Percentiles rank a stretch among this genome's conserved stretches.
Evolutionary conservation across 2,113 vertebrate species (phyloP).

Genomic region (Syngnathus typhle): DNA sequence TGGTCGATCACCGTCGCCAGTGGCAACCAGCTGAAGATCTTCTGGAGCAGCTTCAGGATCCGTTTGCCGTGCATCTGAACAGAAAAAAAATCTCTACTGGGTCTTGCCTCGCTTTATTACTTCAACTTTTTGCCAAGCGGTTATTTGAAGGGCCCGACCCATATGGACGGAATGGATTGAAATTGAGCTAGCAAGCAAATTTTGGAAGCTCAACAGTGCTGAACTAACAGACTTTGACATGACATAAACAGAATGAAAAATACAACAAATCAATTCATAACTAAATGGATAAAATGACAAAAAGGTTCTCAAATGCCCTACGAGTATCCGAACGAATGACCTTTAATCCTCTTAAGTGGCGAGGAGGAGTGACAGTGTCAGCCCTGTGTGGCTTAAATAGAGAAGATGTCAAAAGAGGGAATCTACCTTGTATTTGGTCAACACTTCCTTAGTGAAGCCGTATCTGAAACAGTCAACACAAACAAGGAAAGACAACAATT

Average conservation of each 20-base stretch:
- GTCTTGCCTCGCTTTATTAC: not conserved
- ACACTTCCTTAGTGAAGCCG: slow-evolving; percentile 90
- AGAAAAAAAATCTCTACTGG: not conserved
- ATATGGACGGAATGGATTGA: too few relatives aligned
- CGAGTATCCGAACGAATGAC: slow-evolving; percentile 21
- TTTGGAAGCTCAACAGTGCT: too few relatives aligned
- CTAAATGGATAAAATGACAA: too few relatives aligned
- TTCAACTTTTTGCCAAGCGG: not conserved
- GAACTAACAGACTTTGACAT: too few relatives aligned
- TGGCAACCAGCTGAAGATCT: slow-evolving; percentile 90
- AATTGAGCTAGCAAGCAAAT: too few relatives aligned
- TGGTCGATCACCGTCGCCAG: slow-evolving; percentile 86
- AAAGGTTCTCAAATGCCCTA: slow-evolving; percentile 15
- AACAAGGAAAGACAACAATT: not conserved
- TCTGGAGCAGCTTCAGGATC: slow-evolving; percentile 84
- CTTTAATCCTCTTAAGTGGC: slow-evolving; percentile 44
- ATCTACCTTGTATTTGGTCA: slow-evolving; percentile 86
- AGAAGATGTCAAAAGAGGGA: not conserved
- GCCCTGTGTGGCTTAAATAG: not conserved
- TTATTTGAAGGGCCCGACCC: not conserved
- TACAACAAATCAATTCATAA: too few relatives aligned
- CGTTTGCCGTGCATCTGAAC: slow-evolving; percentile 82
- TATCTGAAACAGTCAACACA: slow-evolving; percentile 72
- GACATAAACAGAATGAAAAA: too few relatives aligned
- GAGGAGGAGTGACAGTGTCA: slow-evolving; percentile 10